Evolutionary conservation across 2,113 vertebrate genomes (phyloP).

Genomic region (Thamnaconus septentrionalis): DNA sequence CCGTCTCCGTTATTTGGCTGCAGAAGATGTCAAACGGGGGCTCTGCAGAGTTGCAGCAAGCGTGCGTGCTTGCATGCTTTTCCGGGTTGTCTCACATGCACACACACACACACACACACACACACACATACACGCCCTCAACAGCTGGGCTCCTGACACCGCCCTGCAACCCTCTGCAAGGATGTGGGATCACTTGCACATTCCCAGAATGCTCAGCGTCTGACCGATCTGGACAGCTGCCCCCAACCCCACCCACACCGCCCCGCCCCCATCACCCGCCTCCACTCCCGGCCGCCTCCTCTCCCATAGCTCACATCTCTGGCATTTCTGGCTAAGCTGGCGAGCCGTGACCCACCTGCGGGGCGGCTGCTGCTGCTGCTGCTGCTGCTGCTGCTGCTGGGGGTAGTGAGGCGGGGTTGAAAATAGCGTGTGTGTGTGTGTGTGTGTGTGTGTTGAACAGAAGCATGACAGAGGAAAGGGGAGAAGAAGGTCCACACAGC

Average conservation of each 20-base stretch:
- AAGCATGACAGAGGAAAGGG: too few species aligned
- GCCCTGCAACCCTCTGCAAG: conserved; percentile 37
- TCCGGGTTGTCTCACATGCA: conserved; percentile 5
- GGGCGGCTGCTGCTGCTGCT: not conserved
- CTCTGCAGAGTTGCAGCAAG: conserved; percentile 8
- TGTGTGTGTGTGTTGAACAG: too few species aligned
- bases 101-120: too few species aligned
- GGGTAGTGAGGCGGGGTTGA: not conserved
- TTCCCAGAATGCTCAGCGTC: conserved; percentile 60
- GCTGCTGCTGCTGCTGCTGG: too few species aligned
- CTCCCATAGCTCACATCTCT: conserved; percentile 48
- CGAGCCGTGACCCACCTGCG: conserved; percentile 54
- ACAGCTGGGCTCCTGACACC: conserved; percentile 56
- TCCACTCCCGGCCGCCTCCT: conserved; percentile 36
- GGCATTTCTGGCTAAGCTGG: conserved; percentile 62
- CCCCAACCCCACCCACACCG: too few species aligned
- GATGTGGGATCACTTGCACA: conserved; percentile 66
- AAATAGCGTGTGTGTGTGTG: not conserved
- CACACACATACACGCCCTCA: not conserved
- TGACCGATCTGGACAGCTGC: conserved; percentile 77
- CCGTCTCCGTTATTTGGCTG: too few species aligned
- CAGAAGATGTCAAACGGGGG: too few species aligned
- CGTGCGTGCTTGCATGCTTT: conserved; percentile 5
- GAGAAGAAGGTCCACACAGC: not conserved
- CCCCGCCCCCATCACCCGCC: too few species aligned